Percentiles rank a stretch among this genome's conserved stretches.
Conservation (phyloP, 2,797 vertebrate species). For the Ciconia nigra region DNA sequence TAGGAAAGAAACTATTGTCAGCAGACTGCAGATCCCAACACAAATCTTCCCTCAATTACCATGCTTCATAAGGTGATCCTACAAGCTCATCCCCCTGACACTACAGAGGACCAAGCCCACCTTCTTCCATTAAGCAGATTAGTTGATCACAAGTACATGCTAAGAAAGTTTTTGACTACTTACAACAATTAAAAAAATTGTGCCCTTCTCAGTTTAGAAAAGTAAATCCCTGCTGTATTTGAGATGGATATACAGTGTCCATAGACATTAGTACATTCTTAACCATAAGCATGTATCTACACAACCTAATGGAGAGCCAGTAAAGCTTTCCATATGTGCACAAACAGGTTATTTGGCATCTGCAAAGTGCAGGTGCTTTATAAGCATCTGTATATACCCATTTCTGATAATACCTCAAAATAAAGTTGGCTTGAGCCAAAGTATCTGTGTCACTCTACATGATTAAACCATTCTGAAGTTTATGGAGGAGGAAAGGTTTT, state of each 20-base stretch:
- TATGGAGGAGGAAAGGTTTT: not conserved
- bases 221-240: not conserved
- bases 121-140: not conserved
- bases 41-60: not conserved
- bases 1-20: not conserved
- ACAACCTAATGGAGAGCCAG: not conserved
- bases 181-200: not conserved
- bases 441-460: not conserved
- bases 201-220: not conserved
- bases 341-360: not conserved
- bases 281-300: not conserved
- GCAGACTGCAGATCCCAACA: not conserved
- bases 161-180: not conserved
- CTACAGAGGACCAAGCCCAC: not conserved
- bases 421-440: not conserved
- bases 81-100: not conserved
- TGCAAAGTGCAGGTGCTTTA: not conserved
- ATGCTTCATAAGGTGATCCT: not conserved
- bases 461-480: not conserved
- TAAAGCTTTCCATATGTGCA: not conserved
- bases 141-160: fast-evolving
- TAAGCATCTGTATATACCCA: not conserved
- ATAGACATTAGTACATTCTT: not conserved
- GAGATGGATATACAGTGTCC: not conserved
- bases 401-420: not conserved